These are phyloP conservation scores for Heterocephalus glaber DNA, from an alignment of 2,113 vertebrate genomes.

Conservation along the genomic window DNA sequence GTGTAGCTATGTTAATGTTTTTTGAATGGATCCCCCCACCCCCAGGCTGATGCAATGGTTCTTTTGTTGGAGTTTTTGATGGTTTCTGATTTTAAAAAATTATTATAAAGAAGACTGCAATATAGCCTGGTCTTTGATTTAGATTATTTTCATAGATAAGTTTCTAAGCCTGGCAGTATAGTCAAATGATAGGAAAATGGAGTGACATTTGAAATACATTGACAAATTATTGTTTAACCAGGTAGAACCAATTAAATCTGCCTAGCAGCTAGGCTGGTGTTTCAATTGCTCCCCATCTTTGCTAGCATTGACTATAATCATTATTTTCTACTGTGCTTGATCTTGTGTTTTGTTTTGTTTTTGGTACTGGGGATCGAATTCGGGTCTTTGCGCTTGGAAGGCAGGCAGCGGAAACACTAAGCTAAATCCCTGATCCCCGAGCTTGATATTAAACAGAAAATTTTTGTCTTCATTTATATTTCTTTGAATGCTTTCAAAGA, in stretches of 20 bases:
- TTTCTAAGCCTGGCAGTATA: background rate
- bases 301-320: background rate
- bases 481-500: background rate
- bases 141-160: background rate
- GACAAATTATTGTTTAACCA: slow-evolving; percentile 11
- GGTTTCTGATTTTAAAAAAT: background rate
- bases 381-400: too few species aligned
- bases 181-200: background rate
- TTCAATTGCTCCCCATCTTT: background rate
- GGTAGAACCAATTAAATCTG: background rate
- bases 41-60: too few species aligned
- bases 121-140: background rate
- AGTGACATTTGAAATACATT: background rate
- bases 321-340: background rate
- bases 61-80: background rate
- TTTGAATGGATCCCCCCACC: background rate
- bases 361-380: too few species aligned
- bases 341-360: too few species aligned
- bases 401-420: too few species aligned
- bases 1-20: background rate
- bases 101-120: background rate
- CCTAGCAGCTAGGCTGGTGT: fast-evolving
- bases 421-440: too few species aligned
- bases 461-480: background rate
- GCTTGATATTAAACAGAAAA: background rate